Base-by-base conservation (phyloP, 2,113 vertebrate species). In the Aphyosemion australe region DNA sequence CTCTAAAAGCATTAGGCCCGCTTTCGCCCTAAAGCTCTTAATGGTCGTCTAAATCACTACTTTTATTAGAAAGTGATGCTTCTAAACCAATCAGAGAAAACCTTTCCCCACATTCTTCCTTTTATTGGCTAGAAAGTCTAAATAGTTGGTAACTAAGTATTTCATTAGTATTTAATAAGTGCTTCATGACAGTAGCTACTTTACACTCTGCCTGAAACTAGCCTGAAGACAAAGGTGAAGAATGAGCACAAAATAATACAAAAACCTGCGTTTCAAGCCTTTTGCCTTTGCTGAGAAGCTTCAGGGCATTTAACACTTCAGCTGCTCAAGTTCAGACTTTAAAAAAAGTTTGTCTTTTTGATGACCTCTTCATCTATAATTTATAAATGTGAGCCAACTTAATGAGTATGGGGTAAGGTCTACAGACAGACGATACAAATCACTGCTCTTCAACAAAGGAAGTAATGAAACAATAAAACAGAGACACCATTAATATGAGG, bases 401-500 rank as follows among this genome's bases (percentile, higher is more conserved):
- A 65, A 65, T 64, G 42, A 62, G 37, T 4, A 12, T 12, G 34
- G 12, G 9, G 13, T 47, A 19, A 9, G 37, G 47, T 6, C 13
- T 61, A 58, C 12, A 74, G 41, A 57, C 37, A 31, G 70, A 71
- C 16, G 54, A 73, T 34, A 26, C 43, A 31, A 76, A 55, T 70
- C 20, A 58, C 9, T 0, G 12, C 18, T 34, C 65, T 68, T 51
- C 74, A 76, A 57, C 46, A 69, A 31, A 62, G n/a, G 66, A 54
- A 73, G 67, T 61, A 76, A 79, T 32, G 21, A 42, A 61, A 59
- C 13, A 14, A 56, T 47, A 41, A 31, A 20, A 71, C 10, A 46
- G 67, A 57, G 15, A 61, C 34, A 31, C 15, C 37, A 65, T 76
- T 77, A 69, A 81, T 63, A 66, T 64, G 19, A 66, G 67, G 57